Evolutionary conservation across 2,888 invertebrate species (phyloP), one percentile per base, ranked within the genome.

Genomic region (Trissolcus brochymenae): DNA sequence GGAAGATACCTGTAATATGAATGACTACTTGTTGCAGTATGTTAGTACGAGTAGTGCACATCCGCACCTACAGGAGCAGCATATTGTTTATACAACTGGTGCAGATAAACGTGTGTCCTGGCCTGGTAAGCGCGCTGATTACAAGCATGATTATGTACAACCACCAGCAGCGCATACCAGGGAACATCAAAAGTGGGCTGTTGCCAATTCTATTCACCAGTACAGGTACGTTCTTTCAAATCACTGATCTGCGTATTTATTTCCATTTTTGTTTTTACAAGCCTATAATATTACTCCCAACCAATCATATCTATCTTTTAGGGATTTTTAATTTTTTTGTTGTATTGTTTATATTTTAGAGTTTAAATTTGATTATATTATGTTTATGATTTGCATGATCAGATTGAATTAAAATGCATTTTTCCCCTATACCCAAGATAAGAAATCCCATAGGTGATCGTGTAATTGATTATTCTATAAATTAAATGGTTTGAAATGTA

Each of bases 91-190:
- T 73, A 88, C 90, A 40, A 88, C 89, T n/a, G 87, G 90, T 53
- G 90, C 90, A 59, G 92, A 92, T 79, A 92, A 92, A 82, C 89
- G 92, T 50, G 90, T 92, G 14, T 91, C 92, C 13, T 92, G 92
- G 91, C 91, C 92, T 51, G 86, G 84, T 29, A 88, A 89, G 80
- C 82, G 89, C 51, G 82, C 90, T 14, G 91, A 90, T 79, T 89
- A 90, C 61, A 92, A 91, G 82, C 91, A 90, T 84, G 92, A 91
- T 76, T 92, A 91, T 81, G 90, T 91, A 49, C 92, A 92, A 82
- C 92, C 92, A 65, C 92, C 92, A 55, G 92, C 90, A 79, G 92
- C 93, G 73, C 92, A 92, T 81, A 90, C 91, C 9, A 90, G 90
- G 72, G 89, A 91, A 65, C 91, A 91, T 87, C 91, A 90, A 81